Percentiles rank a stretch among this genome's conserved stretches.
Conservation (phyloP, 2,797 vertebrate genomes). For the Parotocinclus haroldoi region DNA sequence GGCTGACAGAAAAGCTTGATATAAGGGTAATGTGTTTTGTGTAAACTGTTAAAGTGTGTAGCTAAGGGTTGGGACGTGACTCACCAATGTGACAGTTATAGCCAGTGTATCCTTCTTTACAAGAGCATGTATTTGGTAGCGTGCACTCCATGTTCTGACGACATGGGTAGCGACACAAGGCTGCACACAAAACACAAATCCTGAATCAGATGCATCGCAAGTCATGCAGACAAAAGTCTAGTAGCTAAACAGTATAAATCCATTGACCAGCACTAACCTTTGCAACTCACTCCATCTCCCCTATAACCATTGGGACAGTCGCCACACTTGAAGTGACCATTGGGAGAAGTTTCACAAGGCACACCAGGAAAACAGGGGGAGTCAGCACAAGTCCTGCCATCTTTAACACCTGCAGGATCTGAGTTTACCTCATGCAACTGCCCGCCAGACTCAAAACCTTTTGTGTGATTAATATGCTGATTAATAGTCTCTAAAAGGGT, state of each 20-base stretch:
- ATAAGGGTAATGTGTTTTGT: background rate
- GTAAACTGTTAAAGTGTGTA: no score
- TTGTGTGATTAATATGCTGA: constrained; percentile 27
- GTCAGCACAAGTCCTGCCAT: constrained; percentile 63
- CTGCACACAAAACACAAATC: constrained; percentile 59
- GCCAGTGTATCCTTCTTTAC: constrained; percentile 81
- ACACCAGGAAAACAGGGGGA: constrained; percentile 80
- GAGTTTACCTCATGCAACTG: constrained; percentile 5
- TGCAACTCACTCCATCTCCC: constrained; percentile 78
- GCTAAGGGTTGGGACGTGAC: constrained; percentile 27
- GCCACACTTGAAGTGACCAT: constrained; percentile 71
- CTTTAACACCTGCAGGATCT: constrained; percentile 1
- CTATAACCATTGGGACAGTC: constrained; percentile 79
- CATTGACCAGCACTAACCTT: constrained; percentile 65
- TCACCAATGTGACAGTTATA: constrained; percentile 83
- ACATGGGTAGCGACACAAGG: constrained; percentile 79
- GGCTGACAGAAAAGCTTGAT: constrained; percentile 62
- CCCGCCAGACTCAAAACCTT: background rate
- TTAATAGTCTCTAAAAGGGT: constrained; percentile 33
- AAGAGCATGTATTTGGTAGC: constrained; percentile 83
- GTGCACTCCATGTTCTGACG: constrained; percentile 83
- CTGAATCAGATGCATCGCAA: background rate
- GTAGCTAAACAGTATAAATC: no score
- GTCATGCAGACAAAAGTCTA: no score
- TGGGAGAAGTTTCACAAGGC: constrained; percentile 66